These are phyloP conservation scores for Plebejus argus DNA, from an alignment of 2,888 invertebrate genomes.

Conservation along the genomic window DNA sequence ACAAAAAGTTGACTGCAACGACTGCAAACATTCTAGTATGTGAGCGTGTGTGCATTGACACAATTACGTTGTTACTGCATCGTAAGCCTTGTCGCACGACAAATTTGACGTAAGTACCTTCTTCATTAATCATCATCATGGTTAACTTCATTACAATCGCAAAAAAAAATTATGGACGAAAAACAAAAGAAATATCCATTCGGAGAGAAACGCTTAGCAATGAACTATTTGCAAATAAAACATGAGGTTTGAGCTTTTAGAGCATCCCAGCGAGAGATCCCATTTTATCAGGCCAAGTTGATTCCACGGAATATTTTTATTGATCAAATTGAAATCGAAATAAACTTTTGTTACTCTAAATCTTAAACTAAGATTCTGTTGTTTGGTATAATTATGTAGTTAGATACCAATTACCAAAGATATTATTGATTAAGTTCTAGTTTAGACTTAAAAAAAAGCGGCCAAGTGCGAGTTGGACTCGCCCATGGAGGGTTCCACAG, in stretches of 20 bases:
- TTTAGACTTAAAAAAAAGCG: too few species aligned
- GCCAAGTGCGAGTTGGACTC: too few species aligned
- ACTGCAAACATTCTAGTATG: too few species aligned
- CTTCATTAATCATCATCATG: too few species aligned
- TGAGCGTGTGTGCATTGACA: too few species aligned
- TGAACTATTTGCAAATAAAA: conserved; percentile 24
- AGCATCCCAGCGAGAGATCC: background rate
- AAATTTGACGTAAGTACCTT: background rate
- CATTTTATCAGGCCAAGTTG: background rate
- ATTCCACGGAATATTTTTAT: conserved; percentile 1
- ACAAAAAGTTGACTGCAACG: too few species aligned
- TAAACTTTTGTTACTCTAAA: background rate
- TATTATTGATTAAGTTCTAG: background rate
- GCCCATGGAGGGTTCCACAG: too few species aligned
- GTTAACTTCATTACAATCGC: background rate
- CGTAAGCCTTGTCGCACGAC: too few species aligned
- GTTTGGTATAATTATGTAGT: too few species aligned
- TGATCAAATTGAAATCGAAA: background rate
- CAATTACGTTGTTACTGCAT: too few species aligned
- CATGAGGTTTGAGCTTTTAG: conserved; percentile 11
- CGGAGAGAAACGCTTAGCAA: conserved; percentile 4
- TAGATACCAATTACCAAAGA: background rate
- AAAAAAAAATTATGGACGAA: conserved; percentile 10
- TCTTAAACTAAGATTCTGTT: background rate
- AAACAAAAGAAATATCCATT: conserved; percentile 1